phyloP scores from a whole-genome alignment of 1,140 invertebrate species.

The Meloidogyne floridensis region DNA sequence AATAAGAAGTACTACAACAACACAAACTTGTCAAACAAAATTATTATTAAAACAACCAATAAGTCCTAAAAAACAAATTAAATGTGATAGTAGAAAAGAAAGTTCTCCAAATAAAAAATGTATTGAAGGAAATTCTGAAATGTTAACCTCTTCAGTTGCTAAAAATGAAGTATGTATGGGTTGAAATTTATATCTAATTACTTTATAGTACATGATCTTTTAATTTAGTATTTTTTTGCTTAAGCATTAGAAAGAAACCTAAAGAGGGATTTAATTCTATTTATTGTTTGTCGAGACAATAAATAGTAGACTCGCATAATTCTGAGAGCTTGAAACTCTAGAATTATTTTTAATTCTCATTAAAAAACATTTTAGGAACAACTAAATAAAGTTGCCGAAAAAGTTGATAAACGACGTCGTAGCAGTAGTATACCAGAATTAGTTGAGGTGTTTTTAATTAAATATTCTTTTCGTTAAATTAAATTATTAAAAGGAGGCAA shows the following conservation, averaged over 20 bases:
- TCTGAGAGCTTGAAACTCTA: too few species aligned
- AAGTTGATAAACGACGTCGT: constrained; percentile 28
- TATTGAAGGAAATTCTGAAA: background rate
- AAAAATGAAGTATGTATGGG: background rate
- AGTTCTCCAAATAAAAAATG: background rate
- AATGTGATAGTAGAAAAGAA: constrained; percentile 3
- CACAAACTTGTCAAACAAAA: background rate
- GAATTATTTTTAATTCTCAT: too few species aligned
- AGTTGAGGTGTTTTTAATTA: constrained; percentile 13
- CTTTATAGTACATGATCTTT: too few species aligned
- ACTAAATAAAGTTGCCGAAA: constrained; percentile 5
- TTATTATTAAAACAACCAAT: background rate
- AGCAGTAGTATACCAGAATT: constrained; percentile 32
- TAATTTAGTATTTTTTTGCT: too few species aligned
- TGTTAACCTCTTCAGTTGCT: background rate
- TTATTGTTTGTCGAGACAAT: too few species aligned
- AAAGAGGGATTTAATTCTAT: too few species aligned
- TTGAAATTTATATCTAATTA: background rate
- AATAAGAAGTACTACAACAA: constrained; percentile 21
- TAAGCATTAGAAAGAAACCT: too few species aligned
- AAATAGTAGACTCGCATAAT: too few species aligned
- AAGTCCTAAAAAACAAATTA: background rate
- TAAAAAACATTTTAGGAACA: background rate
- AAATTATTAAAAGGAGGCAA: constrained; percentile 18
- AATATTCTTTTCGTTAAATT: background rate